Base-by-base conservation (phyloP, 2,797 vertebrate genomes). In the Scolopax bukidnonensis region DNA sequence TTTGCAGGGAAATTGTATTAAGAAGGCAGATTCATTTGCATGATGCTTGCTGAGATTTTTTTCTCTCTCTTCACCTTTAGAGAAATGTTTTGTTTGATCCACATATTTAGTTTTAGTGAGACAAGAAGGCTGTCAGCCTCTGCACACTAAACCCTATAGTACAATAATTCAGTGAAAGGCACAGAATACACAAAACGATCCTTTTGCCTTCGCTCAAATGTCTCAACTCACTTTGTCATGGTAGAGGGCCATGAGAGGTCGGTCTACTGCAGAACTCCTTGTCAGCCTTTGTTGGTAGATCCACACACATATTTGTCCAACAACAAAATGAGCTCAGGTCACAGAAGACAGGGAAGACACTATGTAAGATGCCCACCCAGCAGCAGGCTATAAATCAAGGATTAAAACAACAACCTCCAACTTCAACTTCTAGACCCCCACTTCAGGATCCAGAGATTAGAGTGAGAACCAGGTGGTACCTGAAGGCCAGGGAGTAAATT, bases 11-110 rank as follows among this genome's bases (percentile, higher is more conserved):
- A 93, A 95, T 77, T 40, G 38, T 50, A 82, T 84, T 64, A 77
- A 89, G 90, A 79, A 88, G 23, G 45, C 78, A 79, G 74, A 56
- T 63, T 96, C 53, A 95, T 97, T 92, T 97, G 83, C 84, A 92
- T 95, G 88, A 85, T 59, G 24, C 85, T 95, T 87, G 78, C 91
- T 77, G 88, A 89, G 85, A 63, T 87, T 47, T 65, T 86, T 84
- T 87, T 8, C 87, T 65, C 38, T 79, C n/a, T 38, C 64, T 84
- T 75, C 89, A 88, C 73, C 56, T 95, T 84, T 69, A 93, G 43
- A 94, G 57, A 94, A 96, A 61, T 15, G 21, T 43, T 94, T 80
- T 79, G 33, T 87, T 93, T 89, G 48, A 91, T 95, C 67, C 81
- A 9, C 12, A 20, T 57, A 60, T 82, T 86, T 91, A 87, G 16